phyloP scores from a whole-genome alignment of 2,888 invertebrate species.

The Mythimna impura region DNA sequence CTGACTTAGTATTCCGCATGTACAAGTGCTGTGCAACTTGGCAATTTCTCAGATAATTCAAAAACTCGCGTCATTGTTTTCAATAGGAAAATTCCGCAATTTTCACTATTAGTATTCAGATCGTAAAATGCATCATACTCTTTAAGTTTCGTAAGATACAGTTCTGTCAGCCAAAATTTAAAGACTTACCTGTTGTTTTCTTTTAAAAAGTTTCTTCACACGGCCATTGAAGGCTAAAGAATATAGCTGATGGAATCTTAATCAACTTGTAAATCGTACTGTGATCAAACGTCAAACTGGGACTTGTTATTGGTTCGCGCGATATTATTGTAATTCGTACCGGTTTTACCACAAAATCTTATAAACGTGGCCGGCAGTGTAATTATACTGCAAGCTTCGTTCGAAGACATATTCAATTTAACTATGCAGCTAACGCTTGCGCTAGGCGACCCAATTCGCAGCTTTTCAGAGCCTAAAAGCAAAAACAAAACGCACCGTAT shows the following conservation, averaged over 20 bases:
- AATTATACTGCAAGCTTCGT: too few relatives aligned
- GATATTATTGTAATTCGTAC: slow-evolving; percentile 6
- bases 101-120: slow-evolving; percentile 59
- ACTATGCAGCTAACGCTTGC: too few relatives aligned
- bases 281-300: slow-evolving; percentile 7
- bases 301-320: neutral
- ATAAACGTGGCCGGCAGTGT: neutral
- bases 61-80: slow-evolving; percentile 52
- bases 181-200: slow-evolving; percentile 40
- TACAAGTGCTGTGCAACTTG: slow-evolving; percentile 58
- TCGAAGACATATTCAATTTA: too few relatives aligned
- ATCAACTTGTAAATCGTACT: neutral
- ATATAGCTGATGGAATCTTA: slow-evolving; percentile 17
- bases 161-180: slow-evolving; percentile 40
- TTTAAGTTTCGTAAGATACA: slow-evolving; percentile 43
- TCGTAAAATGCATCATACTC: slow-evolving; percentile 40
- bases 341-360: slow-evolving; percentile 12
- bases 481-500: too few relatives aligned
- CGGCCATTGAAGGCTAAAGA: slow-evolving; percentile 7
- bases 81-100: slow-evolving; percentile 58
- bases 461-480: too few relatives aligned
- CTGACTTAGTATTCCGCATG: slow-evolving; percentile 73
- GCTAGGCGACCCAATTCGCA: too few relatives aligned
- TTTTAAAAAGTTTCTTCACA: slow-evolving; percentile 30
- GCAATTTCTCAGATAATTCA: slow-evolving; percentile 49